phyloP scores from a whole-genome alignment of 2,113 vertebrate species.

The Mesembrinibis cayennensis region DNA sequence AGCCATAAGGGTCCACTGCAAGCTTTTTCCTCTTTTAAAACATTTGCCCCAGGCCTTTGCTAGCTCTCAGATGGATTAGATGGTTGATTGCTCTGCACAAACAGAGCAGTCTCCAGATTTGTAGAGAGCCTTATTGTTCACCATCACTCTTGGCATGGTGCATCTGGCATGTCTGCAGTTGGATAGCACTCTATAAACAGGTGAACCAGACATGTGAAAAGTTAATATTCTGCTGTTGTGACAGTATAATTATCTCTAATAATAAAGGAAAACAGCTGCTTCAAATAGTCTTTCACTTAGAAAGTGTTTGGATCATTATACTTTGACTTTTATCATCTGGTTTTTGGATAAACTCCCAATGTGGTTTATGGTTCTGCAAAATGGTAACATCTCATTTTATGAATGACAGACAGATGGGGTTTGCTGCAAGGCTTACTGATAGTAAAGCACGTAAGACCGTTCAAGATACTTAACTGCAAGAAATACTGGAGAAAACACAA shows the following conservation, averaged over 20 bases:
- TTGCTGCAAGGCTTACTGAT: slow-evolving; percentile 14
- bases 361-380: slow-evolving; percentile 5
- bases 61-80: neutral
- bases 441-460: neutral
- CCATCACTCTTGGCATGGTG: neutral
- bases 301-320: slow-evolving; percentile 18
- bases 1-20: neutral
- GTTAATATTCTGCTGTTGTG: slow-evolving; percentile 45
- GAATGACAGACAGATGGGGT: slow-evolving; percentile 55
- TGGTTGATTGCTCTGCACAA: neutral
- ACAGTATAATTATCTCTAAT: slow-evolving; percentile 62
- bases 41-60: neutral
- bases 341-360: slow-evolving; percentile 30
- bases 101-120: neutral
- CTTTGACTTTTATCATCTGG: slow-evolving; percentile 49
- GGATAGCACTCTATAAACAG: slow-evolving; percentile 36
- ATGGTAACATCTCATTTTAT: slow-evolving; percentile 23
- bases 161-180: neutral
- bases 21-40: neutral
- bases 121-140: neutral
- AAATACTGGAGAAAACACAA: slow-evolving; percentile 49
- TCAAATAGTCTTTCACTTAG: neutral
- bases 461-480: slow-evolving; percentile 39
- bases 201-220: slow-evolving; percentile 28
- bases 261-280: slow-evolving; percentile 58